Evolutionary conservation across 2,888 invertebrate genomes (phyloP), one percentile per base, ranked within the genome.

Genomic region (Hemithea aestivaria): DNA sequence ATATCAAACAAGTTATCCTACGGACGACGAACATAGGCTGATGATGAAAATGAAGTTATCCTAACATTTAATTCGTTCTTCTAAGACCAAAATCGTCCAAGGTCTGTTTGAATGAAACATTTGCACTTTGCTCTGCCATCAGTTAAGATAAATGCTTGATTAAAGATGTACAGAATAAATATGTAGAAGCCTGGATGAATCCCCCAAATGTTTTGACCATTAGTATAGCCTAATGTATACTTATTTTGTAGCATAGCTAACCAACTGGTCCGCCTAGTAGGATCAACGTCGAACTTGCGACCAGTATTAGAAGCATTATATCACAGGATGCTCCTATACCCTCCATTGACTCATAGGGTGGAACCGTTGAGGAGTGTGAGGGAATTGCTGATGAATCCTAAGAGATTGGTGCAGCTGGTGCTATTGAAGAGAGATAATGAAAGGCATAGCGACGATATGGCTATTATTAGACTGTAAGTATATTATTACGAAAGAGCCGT

Each of bases 281-380:
- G 97, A 0, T 92, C 94, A 22, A 94, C 96, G 11, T 92, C 94
- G 0, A 92, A 93, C n/a, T 79, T 98, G 28, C 89, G 97, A 7
- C 96, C 97, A 6, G 97, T 97, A 25, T 79, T 98, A 27, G 97
- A 97, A 70, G 96, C 97, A 0, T 88, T 98, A 1, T 97, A 97
- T 68, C 97, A 98, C 74, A 90, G 97, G 37, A 96, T 97, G 93
- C 80, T 97, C 2, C 88, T 97, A 0, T 92, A 97, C 74, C 96
- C 97, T 8, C 94, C 95, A 0, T 92, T 95, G 0, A 90, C 92
- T 25, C 95, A 96, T 68, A 89, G 97, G 25, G 89, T 95, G 6
- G 97, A 97, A 58, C 94, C 97, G 0, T 66, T 98, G 16, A 90
- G 94, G 46, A 95, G 96, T 51, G 90, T 95, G 1, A 90, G 93